These are phyloP conservation scores for Nannoperca australis DNA, from an alignment of 2,797 vertebrate genomes.

Conservation along the genomic window DNA sequence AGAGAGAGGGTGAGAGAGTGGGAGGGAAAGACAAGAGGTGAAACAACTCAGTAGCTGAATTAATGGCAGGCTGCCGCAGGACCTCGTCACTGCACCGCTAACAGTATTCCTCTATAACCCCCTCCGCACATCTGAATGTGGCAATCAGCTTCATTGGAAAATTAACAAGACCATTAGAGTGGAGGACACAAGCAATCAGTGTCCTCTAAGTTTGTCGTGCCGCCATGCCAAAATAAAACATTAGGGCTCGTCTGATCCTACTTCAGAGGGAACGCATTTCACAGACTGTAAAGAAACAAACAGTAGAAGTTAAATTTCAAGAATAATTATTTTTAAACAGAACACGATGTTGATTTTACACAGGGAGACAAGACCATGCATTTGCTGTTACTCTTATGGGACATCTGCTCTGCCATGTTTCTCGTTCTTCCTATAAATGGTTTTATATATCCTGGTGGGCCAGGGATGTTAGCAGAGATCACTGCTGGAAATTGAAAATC, in stretches of 20 bases:
- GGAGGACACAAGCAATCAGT: conserved; percentile 84
- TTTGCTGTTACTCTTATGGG: conserved; percentile 65
- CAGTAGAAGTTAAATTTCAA: conserved; percentile 39
- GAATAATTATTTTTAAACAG: conserved; percentile 55
- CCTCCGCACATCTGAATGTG: conserved; percentile 70
- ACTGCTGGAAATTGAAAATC: conserved; percentile 72
- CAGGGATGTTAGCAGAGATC: conserved; percentile 59
- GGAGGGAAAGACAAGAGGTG: conserved; percentile 58
- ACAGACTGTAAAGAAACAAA: conserved; percentile 49
- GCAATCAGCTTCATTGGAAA: conserved; percentile 74
- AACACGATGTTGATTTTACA: conserved; percentile 67
- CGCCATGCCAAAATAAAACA: conserved; percentile 71
- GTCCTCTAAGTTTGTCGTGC: conserved; percentile 71
- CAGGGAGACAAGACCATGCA: conserved; percentile 62
- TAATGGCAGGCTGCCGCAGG: conserved; percentile 51
- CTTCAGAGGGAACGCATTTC: conserved; percentile 62
- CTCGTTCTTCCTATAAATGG: conserved; percentile 67
- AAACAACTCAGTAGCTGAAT: conserved; percentile 61
- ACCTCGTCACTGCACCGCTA: conserved; percentile 38
- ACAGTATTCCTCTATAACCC: conserved; percentile 53
- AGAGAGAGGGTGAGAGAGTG: conserved; percentile 14
- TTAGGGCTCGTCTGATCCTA: conserved; percentile 66
- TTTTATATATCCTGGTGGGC: conserved; percentile 66
- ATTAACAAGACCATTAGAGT: conserved; percentile 84
- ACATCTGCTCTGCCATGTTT: conserved; percentile 50